Evolutionary conservation across 2,888 invertebrate species (phyloP).

Genomic region (Ecliptopera silaceata): DNA sequence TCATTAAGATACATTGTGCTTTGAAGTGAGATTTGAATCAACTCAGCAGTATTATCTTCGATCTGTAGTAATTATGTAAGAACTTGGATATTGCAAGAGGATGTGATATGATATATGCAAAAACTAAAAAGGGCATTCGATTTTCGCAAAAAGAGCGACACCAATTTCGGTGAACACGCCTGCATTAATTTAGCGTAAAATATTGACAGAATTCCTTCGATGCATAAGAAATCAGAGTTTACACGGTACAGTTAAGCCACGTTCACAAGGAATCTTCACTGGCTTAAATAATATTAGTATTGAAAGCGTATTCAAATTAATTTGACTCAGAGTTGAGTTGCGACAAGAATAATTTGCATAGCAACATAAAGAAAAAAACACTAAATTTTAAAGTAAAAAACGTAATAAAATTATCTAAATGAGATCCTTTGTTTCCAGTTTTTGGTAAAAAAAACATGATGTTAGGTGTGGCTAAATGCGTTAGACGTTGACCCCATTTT

Average conservation of each 20-base stretch:
- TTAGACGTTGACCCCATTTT: no score
- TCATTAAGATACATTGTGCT: no score
- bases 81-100: conserved; percentile 31
- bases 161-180: conserved; percentile 60
- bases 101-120: conserved; percentile 45
- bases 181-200: conserved; percentile 76
- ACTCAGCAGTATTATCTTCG: background rate
- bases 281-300: background rate
- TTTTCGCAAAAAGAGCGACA: conserved; percentile 56
- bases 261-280: background rate
- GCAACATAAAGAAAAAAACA: no score
- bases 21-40: background rate
- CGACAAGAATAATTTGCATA: no score
- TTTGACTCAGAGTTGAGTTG: no score
- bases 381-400: no score
- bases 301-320: no score
- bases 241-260: conserved; percentile 73
- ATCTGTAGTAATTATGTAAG: conserved; percentile 27
- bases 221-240: conserved; percentile 78
- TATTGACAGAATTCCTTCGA: conserved; percentile 71
- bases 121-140: conserved; percentile 59
- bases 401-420: no score
- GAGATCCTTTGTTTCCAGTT: no score
- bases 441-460: no score
- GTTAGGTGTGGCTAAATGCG: no score